phyloP scores from a whole-genome alignment of 2,797 vertebrate species.

The Aselliscus stoliczkanus region DNA sequence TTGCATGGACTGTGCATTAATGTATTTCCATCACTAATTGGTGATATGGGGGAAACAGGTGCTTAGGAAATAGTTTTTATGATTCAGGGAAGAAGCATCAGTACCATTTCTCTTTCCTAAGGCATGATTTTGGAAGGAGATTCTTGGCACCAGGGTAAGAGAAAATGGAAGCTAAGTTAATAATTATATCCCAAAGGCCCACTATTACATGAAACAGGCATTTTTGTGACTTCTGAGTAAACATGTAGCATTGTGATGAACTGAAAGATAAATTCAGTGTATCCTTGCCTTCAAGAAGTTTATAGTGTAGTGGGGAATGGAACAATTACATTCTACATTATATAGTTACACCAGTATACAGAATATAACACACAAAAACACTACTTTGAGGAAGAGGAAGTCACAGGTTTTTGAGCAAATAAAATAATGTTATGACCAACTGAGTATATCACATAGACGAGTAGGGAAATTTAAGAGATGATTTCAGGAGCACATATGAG shows the following conservation, averaged over 20 bases:
- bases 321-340: not conserved
- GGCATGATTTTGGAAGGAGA: not conserved
- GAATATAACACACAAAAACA: not conserved
- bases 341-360: not conserved
- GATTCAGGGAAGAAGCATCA: not conserved
- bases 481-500: not conserved
- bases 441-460: not conserved
- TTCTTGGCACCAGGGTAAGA: not conserved
- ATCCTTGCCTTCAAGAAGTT: not conserved
- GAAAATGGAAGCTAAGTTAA: not conserved
- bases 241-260: not conserved
- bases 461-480: not conserved
- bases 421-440: not conserved
- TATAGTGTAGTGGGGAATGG: not conserved
- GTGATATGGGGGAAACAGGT: not conserved
- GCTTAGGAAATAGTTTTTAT: not conserved
- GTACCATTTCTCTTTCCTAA: not conserved
- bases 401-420: not conserved
- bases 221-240: not conserved
- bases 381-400: not conserved
- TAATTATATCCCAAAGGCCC: not conserved
- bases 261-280: not conserved
- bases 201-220: not conserved
- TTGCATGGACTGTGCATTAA: not conserved
- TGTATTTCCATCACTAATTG: not conserved